Evolutionary conservation across 2,113 vertebrate genomes (phyloP), one percentile per base, ranked within the genome.

Genomic region (Gallinago paraguaiae): DNA sequence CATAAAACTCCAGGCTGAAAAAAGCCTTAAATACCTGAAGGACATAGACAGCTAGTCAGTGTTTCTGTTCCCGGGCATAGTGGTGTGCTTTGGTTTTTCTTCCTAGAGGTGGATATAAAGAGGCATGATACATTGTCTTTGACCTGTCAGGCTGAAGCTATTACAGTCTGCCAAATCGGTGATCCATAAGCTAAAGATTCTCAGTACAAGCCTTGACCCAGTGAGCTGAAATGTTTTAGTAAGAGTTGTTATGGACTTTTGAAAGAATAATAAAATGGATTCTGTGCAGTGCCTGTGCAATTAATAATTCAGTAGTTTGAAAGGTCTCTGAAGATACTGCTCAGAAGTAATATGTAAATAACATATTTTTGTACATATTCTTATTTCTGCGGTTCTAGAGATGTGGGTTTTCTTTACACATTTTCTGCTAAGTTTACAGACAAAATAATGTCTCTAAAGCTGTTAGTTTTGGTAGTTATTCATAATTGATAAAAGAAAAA

Each of bases 281-380:
- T 76, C 67, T 94, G 88, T 85, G 37, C 48, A 92, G 70, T 88
- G 84, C 35, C 78, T 96, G 23, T 5, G 10, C 53, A 97, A 95
- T 97, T 92, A 92, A 94, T 92, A 90, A 92, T 93, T 95, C 76
- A 95, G 17, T 37, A 57, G 27, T 91, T 61, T 92, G 95, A 96
- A 94, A 95, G 43, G 80, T 86, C 69, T 95, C 93, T 92, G 88
- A 86, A 96, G 76, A 45, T 71, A 39, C 3, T 56, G 6, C 11
- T 84, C 25, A 83, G 50, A 86, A 79, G 16, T 56, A 70, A 37
- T 27, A 81, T 43, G 54, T 43, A 87, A 91, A 50, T 64, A 79
- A 39, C 5, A 56, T 27, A 17, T 20, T 88, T 95, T 81, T 71
- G 65, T 23, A 30, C 12, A 43, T 25, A 11, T 35, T 57, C 16